phyloP scores from a whole-genome alignment of 2,797 vertebrate genomes.

The Antrozous pallidus region DNA sequence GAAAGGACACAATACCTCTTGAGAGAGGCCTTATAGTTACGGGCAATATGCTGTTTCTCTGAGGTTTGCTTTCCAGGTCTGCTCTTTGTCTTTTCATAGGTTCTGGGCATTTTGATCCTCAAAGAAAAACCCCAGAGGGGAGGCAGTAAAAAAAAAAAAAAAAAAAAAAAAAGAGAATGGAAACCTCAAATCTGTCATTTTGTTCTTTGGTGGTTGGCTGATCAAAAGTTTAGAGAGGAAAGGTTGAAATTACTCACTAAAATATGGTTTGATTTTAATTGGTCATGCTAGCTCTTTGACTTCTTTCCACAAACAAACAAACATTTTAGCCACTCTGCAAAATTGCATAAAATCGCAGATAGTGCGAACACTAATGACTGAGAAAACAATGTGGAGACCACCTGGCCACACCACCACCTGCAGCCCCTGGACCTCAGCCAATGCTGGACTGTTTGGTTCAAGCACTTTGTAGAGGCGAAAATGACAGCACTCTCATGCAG shows the following conservation, averaged over 20 bases:
- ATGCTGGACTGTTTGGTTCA: neutral
- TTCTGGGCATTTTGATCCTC: constrained; percentile 18
- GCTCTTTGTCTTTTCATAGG: neutral
- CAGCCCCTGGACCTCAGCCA: neutral
- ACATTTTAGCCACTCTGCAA: constrained; percentile 25
- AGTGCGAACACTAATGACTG: neutral
- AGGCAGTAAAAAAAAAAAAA: neutral
- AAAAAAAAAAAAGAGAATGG: neutral
- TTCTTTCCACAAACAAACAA: constrained; percentile 44
- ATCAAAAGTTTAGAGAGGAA: constrained; percentile 42
- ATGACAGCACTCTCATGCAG: neutral
- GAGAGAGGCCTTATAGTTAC: neutral
- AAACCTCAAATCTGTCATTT: constrained; percentile 44
- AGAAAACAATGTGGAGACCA: neutral
- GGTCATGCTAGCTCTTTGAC: neutral
- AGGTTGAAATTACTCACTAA: constrained; percentile 39
- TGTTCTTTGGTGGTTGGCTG: constrained; percentile 14
- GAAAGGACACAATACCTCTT: neutral
- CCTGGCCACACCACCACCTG: neutral
- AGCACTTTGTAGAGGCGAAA: neutral
- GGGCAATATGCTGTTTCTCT: neutral
- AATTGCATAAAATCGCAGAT: neutral
- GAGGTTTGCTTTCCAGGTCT: neutral
- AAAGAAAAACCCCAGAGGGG: neutral
- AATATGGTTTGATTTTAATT: constrained; percentile 34